phyloP scores from a whole-genome alignment of 2,797 vertebrate genomes.

The Karalla daura region DNA sequence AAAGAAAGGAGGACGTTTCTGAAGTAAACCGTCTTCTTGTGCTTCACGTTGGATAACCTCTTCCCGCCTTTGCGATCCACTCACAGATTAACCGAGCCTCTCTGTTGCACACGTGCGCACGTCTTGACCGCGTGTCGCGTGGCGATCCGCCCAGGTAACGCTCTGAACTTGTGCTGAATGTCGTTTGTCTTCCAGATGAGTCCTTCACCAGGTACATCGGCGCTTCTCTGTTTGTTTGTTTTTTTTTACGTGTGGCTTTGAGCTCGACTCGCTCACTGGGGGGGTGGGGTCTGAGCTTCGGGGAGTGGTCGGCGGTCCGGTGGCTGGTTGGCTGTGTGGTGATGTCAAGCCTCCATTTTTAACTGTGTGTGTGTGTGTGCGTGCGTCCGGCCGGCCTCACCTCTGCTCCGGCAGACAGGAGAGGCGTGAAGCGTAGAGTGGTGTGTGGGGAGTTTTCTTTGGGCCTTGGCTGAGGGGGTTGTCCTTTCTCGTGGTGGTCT shows the following conservation, averaged over 20 bases:
- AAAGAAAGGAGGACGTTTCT: conserved; percentile 51
- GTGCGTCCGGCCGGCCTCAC: too few relatives aligned
- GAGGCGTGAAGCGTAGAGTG: conserved; percentile 14
- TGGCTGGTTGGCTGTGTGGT: conserved; percentile 66
- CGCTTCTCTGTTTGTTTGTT: too few relatives aligned
- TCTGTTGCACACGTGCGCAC: conserved; percentile 55
- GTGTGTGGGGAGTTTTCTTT: conserved; percentile 16
- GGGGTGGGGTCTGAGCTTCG: conserved; percentile 46
- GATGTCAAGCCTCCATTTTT: conserved; percentile 46
- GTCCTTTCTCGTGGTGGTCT: background rate
- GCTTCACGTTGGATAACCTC: conserved; percentile 61
- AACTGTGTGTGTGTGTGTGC: conserved; percentile 40
- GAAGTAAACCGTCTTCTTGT: conserved; percentile 71
- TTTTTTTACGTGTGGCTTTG: conserved; percentile 66
- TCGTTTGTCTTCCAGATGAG: conserved; percentile 72
- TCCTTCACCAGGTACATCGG: conserved; percentile 74
- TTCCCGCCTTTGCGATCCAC: conserved; percentile 48
- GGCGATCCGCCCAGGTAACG: conserved; percentile 59
- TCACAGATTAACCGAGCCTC: conserved; percentile 54
- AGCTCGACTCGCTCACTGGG: conserved; percentile 50
- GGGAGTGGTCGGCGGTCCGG: conserved; percentile 26
- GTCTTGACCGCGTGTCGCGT: conserved; percentile 34
- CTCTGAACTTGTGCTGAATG: conserved; percentile 58
- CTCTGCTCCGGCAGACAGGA: conserved; percentile 28
- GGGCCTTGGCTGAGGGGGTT: conserved; percentile 10